Percentiles rank a stretch among this genome's conserved stretches.
phyloP scores from a whole-genome alignment of 92 coral and sea anemone genomes.

The Galaxea fascicularis region DNA sequence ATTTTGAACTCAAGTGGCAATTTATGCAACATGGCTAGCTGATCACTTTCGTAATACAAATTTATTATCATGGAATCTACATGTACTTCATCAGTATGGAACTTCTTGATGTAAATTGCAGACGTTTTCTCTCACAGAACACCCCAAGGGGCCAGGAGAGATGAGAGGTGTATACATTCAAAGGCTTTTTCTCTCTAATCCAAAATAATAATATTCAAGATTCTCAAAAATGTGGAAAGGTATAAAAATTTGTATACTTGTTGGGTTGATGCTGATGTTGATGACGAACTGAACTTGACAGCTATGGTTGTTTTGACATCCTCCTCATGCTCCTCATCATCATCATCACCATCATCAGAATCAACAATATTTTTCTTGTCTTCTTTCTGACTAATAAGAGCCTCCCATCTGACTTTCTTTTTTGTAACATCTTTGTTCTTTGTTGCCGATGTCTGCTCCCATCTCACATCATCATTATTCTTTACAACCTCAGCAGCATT shows the following conservation, averaged over 20 bases:
- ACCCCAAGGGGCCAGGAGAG: too few relatives aligned
- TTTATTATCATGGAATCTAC: too few relatives aligned
- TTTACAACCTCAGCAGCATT: not conserved
- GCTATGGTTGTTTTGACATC: constrained; percentile 26
- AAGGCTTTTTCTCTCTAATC: too few relatives aligned
- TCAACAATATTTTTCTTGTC: not conserved
- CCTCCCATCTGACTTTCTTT: constrained; percentile 40
- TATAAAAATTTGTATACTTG: not conserved
- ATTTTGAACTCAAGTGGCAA: too few relatives aligned
- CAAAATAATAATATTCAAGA: not conserved
- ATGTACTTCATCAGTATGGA: too few relatives aligned
- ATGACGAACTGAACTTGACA: constrained; percentile 39
- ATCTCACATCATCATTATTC: constrained; percentile 14
- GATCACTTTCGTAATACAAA: too few relatives aligned
- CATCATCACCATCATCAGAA: constrained; percentile 21
- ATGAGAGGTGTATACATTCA: too few relatives aligned
- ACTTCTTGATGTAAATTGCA: too few relatives aligned
- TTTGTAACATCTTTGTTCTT: not conserved
- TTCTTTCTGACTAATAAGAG: not conserved
- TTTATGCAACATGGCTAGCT: too few relatives aligned
- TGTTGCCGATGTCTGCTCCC: not conserved
- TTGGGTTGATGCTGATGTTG: not conserved
- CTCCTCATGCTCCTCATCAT: constrained; percentile 1
- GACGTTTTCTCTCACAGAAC: too few relatives aligned
- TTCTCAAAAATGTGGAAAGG: not conserved